These are phyloP conservation scores for Leptodactylus fuscus DNA, from an alignment of 2,113 vertebrate genomes.

Conservation along the genomic window DNA sequence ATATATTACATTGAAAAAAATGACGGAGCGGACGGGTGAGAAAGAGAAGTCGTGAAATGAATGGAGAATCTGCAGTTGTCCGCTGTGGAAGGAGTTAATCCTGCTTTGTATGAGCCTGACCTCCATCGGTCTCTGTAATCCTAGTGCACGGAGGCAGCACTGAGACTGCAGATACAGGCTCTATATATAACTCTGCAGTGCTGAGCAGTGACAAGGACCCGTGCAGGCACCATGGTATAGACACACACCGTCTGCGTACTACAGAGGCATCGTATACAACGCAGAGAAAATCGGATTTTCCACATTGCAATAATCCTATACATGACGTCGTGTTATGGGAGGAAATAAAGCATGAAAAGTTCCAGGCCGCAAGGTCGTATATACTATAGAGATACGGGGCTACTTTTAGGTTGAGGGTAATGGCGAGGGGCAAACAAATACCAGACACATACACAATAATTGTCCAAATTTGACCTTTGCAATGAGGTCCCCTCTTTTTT, in stretches of 20 bases:
- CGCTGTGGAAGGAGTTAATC: slow-evolving; percentile 42
- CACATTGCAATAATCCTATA: too few species aligned
- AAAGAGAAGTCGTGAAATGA: background rate
- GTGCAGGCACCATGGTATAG: slow-evolving; percentile 5
- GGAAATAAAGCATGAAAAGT: too few species aligned
- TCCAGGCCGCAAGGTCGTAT: too few species aligned
- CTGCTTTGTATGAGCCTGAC: slow-evolving; percentile 50
- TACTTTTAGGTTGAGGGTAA: too few species aligned
- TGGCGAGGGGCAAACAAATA: too few species aligned
- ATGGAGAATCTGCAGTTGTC: background rate
- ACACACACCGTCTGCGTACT: background rate
- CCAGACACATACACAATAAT: too few species aligned
- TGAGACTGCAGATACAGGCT: slow-evolving; percentile 50
- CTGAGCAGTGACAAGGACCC: slow-evolving; percentile 50
- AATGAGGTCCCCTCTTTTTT: background rate
- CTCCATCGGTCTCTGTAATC: slow-evolving; percentile 57
- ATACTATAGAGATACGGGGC: too few species aligned
- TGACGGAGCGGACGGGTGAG: background rate
- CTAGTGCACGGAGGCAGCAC: slow-evolving; percentile 47
- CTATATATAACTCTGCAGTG: slow-evolving; percentile 58
- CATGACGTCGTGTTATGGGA: too few species aligned
- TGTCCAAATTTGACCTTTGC: too few species aligned
- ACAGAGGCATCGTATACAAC: background rate
- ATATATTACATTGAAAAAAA: background rate
- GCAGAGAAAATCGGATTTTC: background rate